These are phyloP conservation scores for Polymixis lichenea DNA, from an alignment of 2,888 invertebrate genomes.

Conservation along the genomic window DNA sequence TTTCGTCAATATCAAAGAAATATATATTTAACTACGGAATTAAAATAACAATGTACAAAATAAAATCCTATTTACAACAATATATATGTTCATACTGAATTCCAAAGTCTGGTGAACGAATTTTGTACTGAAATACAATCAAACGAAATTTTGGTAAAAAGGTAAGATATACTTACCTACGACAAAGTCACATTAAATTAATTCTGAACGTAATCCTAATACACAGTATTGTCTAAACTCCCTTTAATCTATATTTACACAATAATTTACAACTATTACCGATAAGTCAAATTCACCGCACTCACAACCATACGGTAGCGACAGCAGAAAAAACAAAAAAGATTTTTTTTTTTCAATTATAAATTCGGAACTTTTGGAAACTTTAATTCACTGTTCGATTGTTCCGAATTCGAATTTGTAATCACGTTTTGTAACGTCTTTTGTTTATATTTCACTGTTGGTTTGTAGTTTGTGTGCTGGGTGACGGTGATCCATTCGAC, in stretches of 20 bases:
- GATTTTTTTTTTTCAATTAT: conserved; percentile 11
- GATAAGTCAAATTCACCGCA: conserved; percentile 49
- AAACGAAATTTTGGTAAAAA: conserved; percentile 76
- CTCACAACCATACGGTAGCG: conserved; percentile 62
- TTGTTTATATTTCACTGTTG: conserved; percentile 72
- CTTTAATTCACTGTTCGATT: conserved; percentile 47
- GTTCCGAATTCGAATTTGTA: conserved; percentile 52
- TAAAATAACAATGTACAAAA: conserved; percentile 81
- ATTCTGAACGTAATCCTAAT: conserved; percentile 61
- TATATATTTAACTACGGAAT: conserved; percentile 83
- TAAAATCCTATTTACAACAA: conserved; percentile 79
- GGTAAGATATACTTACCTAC: conserved; percentile 74
- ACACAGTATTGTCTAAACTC: conserved; percentile 63
- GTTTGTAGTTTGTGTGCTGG: conserved; percentile 79
- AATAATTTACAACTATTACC: conserved; percentile 75
- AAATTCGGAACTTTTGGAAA: conserved; percentile 31
- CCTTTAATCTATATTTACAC: conserved; percentile 73
- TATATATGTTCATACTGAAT: conserved; percentile 70
- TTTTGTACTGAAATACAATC: conserved; percentile 76
- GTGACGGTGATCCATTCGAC: conserved; percentile 84
- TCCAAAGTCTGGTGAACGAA: conserved; percentile 70
- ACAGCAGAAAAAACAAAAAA: conserved; percentile 54
- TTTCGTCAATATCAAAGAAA: conserved; percentile 80
- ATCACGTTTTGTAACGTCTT: conserved; percentile 62
- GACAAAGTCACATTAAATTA: conserved; percentile 69